These are phyloP conservation scores for Sanderia malayensis DNA, from an alignment of 30 jellyfish, hydroid and myxozoan genomes.

Conservation along the genomic window DNA sequence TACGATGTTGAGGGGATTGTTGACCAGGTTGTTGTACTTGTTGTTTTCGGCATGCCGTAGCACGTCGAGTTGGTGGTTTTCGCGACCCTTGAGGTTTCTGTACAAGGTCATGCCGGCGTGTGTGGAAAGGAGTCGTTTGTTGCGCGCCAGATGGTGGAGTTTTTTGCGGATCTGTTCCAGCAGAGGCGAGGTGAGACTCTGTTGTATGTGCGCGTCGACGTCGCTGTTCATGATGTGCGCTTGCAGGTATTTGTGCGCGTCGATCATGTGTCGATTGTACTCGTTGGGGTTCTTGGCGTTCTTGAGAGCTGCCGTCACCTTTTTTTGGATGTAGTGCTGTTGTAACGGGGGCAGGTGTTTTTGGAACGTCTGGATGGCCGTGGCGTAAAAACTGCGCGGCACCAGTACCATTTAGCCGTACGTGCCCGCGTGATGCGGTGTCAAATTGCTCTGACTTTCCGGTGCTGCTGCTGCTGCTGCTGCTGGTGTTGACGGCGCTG, in stretches of 20 bases:
- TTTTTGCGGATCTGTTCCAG: background rate
- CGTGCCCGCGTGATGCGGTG: too few species aligned
- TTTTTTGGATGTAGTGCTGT: too few species aligned
- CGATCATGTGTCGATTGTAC: background rate
- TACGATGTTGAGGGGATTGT: background rate
- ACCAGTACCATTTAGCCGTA: too few species aligned
- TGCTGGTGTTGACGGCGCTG: too few species aligned
- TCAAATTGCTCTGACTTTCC: too few species aligned
- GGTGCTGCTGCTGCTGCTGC: too few species aligned
- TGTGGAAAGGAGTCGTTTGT: background rate
- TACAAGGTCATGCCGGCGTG: background rate
- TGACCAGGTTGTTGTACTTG: background rate
- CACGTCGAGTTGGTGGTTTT: background rate
- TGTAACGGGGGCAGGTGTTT: background rate
- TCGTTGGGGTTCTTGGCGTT: background rate
- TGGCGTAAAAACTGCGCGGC: too few species aligned
- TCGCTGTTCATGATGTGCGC: background rate
- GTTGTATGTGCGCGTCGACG: background rate
- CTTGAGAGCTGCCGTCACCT: background rate
- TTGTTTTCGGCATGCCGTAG: background rate
- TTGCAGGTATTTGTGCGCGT: background rate
- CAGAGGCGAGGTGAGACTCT: background rate
- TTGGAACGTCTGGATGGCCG: too few species aligned
- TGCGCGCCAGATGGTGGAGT: background rate
- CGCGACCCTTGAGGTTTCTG: background rate